Evolutionary conservation across 2,888 invertebrate genomes (phyloP).

Genomic region (Agrenia bidenticulata): DNA sequence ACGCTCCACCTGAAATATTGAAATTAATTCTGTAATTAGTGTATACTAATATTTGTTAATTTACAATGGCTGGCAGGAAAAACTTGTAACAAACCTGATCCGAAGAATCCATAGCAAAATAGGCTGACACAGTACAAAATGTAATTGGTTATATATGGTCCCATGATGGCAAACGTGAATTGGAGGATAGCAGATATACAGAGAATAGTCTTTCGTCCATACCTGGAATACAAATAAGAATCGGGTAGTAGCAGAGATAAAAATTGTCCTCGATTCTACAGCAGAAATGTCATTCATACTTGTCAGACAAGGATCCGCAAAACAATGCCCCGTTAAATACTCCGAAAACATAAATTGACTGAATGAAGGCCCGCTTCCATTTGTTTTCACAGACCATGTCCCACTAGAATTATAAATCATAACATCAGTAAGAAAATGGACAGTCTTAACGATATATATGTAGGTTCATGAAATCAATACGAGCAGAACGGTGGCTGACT

Average conservation of each 20-base stretch:
- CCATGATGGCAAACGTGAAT: conserved; percentile 68
- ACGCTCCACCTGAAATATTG: conserved; percentile 15
- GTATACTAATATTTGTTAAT: too few relatives aligned
- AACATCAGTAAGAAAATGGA: neutral
- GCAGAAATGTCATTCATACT: conserved; percentile 55
- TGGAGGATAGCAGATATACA: conserved; percentile 74
- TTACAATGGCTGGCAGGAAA: too few relatives aligned
- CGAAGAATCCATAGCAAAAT: conserved; percentile 66
- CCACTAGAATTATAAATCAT: conserved; percentile 63
- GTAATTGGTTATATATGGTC: conserved; percentile 71
- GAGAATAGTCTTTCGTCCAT: conserved; percentile 76
- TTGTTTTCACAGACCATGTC: conserved; percentile 73
- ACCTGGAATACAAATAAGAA: conserved; percentile 53
- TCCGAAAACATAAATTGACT: conserved; percentile 63
- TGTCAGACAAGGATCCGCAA: conserved; percentile 77
- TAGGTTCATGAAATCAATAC: conserved; percentile 10
- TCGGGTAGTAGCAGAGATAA: too few relatives aligned
- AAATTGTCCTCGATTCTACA: too few relatives aligned
- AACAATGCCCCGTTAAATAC: conserved; percentile 76
- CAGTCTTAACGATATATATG: neutral
- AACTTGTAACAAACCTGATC: conserved; percentile 31
- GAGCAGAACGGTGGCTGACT: conserved; percentile 12
- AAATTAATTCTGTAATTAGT: conserved; percentile 2
- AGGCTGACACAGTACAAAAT: conserved; percentile 54
- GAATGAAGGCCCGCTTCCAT: conserved; percentile 80